phyloP scores from a whole-genome alignment of 2,797 vertebrate species.

The Loriculus beryllinus region DNA sequence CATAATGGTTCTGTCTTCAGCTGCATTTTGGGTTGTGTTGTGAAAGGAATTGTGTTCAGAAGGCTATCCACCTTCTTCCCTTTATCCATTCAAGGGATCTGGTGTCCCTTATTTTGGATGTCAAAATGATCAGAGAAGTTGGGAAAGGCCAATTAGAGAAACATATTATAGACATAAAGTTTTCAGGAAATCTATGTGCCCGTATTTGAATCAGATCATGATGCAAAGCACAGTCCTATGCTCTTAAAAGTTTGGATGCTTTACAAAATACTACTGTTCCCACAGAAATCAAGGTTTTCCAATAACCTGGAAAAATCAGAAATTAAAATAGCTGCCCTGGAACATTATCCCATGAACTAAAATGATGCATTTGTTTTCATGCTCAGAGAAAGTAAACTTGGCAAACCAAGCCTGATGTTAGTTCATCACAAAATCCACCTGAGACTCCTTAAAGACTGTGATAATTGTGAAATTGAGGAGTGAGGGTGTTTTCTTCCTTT shows the following conservation, averaged over 20 bases:
- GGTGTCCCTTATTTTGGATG: background rate
- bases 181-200: background rate
- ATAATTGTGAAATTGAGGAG: background rate
- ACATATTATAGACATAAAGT: background rate
- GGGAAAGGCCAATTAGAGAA: background rate
- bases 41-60: constrained; percentile 1
- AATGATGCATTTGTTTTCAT: background rate
- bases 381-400: constrained; percentile 1
- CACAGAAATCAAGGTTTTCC: constrained; percentile 40
- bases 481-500: background rate
- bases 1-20: background rate
- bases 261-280: constrained; percentile 13
- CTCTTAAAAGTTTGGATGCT: constrained; percentile 20
- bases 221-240: background rate
- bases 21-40: background rate
- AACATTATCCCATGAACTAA: constrained; percentile 2
- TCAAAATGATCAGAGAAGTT: background rate
- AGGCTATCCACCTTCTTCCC: background rate
- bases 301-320: constrained; percentile 19
- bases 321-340: constrained; percentile 21
- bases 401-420: background rate
- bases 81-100: background rate
- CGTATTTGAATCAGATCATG: background rate
- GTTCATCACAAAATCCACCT: background rate
- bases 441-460: background rate